Evolutionary conservation across 2,113 vertebrate species (phyloP).

Genomic region (Ictidomys tridecemlineatus): DNA sequence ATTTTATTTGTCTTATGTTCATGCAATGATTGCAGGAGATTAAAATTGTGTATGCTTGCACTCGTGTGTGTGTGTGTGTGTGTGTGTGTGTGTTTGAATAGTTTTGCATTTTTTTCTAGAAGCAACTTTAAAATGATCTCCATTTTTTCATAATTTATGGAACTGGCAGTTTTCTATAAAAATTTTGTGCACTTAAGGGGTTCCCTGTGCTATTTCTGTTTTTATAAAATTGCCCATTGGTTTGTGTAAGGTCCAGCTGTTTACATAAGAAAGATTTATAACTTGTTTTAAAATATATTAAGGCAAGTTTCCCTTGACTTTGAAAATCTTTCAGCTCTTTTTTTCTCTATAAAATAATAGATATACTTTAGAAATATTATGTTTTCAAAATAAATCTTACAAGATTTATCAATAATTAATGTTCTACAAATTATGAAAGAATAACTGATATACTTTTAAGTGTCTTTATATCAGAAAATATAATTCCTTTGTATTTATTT

Average conservation of each 20-base stretch:
- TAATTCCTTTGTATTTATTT: neutral
- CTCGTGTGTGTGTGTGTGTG: too few relatives aligned
- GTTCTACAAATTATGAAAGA: neutral
- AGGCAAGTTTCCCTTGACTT: neutral
- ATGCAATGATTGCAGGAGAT: fast-evolving
- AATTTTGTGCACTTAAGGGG: neutral
- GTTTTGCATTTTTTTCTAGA: neutral
- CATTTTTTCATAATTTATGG: neutral
- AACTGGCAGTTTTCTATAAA: neutral
- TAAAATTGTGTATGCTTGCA: neutral
- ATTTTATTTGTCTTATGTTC: neutral
- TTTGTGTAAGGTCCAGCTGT: neutral
- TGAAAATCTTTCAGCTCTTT: neutral
- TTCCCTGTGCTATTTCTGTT: neutral
- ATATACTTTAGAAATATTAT: neutral
- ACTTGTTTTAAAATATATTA: neutral
- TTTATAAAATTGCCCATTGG: neutral
- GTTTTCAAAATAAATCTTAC: neutral
- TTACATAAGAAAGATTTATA: neutral
- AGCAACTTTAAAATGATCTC: neutral
- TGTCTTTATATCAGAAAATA: neutral
- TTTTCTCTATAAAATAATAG: neutral
- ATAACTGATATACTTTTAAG: neutral
- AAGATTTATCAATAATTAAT: neutral
- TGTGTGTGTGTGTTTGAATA: neutral